Evolutionary conservation across 2,888 invertebrate genomes (phyloP).

Genomic region (Hypomecis punctinalis): DNA sequence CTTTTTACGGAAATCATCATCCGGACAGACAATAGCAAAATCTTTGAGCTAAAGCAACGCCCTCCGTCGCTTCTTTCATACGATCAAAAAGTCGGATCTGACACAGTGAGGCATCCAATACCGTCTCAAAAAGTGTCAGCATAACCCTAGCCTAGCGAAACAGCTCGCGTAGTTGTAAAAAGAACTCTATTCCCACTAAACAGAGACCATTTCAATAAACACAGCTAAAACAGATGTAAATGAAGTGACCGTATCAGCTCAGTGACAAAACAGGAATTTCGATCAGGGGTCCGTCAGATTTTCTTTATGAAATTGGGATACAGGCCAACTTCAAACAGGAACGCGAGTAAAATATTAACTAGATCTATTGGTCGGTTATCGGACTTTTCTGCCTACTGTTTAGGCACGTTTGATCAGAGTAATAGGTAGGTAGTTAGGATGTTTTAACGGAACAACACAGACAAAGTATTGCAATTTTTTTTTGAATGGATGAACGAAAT

Average conservation of each 20-base stretch:
- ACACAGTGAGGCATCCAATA: conserved; percentile 9
- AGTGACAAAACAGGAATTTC: conserved; percentile 57
- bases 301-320: conserved; percentile 54
- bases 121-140: conserved; percentile 59
- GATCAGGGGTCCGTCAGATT: conserved; percentile 50
- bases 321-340: conserved; percentile 42
- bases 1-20: too few relatives aligned
- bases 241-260: conserved; percentile 44
- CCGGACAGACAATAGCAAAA: too few relatives aligned
- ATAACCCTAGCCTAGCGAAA: conserved; percentile 46
- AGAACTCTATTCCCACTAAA: conserved; percentile 37
- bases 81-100: too few relatives aligned
- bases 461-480: too few relatives aligned
- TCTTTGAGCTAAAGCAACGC: too few relatives aligned
- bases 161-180: conserved; percentile 28
- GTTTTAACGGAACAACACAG: too few relatives aligned
- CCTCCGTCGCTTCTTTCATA: too few relatives aligned
- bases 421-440: background rate
- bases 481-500: too few relatives aligned
- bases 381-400: conserved; percentile 31
- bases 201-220: conserved; percentile 37
- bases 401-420: conserved; percentile 22
- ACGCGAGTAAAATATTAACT: conserved; percentile 52
- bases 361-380: conserved; percentile 40
- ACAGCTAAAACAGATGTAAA: conserved; percentile 36